phyloP scores from a whole-genome alignment of 64 coral and sea anemone genomes.

The Exaiptasia diaphana region DNA sequence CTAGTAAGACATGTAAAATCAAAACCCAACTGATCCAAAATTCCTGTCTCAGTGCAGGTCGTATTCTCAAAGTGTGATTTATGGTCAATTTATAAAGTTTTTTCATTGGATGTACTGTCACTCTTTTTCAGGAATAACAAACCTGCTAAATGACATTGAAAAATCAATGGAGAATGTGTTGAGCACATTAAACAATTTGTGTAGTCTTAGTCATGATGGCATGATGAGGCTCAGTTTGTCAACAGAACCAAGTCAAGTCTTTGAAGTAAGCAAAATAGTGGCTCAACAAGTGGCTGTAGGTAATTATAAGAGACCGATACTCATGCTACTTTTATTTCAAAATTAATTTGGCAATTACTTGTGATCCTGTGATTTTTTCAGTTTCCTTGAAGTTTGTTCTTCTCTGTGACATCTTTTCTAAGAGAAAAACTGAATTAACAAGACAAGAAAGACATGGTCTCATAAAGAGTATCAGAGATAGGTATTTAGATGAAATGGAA shows the following conservation, averaged over 20 bases:
- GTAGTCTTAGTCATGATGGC: neutral
- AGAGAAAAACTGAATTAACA: constrained; percentile 53
- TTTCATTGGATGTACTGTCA: neutral
- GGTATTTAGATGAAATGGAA: neutral
- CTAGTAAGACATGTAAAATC: constrained; percentile 13
- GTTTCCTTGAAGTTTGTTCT: constrained; percentile 44
- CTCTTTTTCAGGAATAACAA: constrained; percentile 25
- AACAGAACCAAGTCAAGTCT: neutral
- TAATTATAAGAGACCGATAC: neutral
- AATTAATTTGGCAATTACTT: neutral
- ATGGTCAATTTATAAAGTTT: neutral
- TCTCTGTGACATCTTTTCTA: constrained; percentile 59
- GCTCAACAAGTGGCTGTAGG: neutral
- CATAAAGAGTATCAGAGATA: constrained; percentile 8
- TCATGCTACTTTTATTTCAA: neutral
- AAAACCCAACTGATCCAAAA: neutral
- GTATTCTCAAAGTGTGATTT: neutral
- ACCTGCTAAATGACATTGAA: constrained; percentile 31
- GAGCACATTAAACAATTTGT: neutral
- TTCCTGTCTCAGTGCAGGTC: neutral
- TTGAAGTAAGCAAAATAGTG: neutral
- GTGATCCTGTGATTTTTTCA: neutral
- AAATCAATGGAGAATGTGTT: neutral
- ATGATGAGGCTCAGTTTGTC: neutral
- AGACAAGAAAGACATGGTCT: constrained; percentile 49